A percentile compares a stretch with the other conserved stretches of the same genome.
phyloP scores from a whole-genome alignment of 2,113 vertebrate species.

The Vireo altiloquus region DNA sequence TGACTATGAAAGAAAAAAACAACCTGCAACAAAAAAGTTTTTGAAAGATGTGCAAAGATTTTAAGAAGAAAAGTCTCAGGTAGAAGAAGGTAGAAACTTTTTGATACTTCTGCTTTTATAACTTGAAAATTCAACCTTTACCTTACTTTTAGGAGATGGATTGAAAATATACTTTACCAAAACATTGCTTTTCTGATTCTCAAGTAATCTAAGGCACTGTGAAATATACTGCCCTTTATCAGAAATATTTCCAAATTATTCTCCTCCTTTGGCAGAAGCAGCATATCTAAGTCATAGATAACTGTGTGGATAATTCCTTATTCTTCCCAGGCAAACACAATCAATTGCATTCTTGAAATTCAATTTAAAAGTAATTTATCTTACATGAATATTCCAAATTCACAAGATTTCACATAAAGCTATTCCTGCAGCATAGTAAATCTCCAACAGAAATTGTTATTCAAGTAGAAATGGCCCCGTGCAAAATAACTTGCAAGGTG shows the following conservation, averaged over 20 bases:
- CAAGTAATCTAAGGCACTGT: constrained; percentile 1
- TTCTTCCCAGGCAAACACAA: constrained; percentile 64
- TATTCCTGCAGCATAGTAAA: constrained; percentile 50
- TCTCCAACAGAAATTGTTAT: constrained; percentile 52
- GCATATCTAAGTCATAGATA: constrained; percentile 63
- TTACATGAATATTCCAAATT: constrained; percentile 70
- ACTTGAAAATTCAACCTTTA: constrained; percentile 9
- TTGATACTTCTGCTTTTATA: background rate
- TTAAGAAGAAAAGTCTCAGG: background rate
- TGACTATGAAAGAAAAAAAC: background rate
- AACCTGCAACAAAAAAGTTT: background rate
- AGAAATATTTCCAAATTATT: constrained; percentile 57
- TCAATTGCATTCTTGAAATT: constrained; percentile 61
- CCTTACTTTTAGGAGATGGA: background rate
- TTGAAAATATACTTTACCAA: constrained; percentile 8
- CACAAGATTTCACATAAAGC: constrained; percentile 52
- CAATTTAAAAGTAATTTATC: constrained; percentile 74
- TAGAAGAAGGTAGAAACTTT: background rate
- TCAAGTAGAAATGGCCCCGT: constrained; percentile 34
- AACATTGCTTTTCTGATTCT: constrained; percentile 19
- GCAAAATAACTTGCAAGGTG: constrained; percentile 1
- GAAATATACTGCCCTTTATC: constrained; percentile 58
- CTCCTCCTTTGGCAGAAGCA: constrained; percentile 35
- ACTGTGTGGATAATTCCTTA: constrained; percentile 65
- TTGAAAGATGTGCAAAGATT: background rate